These are phyloP conservation scores for Halcyon leucocephala DNA, from an alignment of 2,797 vertebrate species.

Conservation along the genomic window DNA sequence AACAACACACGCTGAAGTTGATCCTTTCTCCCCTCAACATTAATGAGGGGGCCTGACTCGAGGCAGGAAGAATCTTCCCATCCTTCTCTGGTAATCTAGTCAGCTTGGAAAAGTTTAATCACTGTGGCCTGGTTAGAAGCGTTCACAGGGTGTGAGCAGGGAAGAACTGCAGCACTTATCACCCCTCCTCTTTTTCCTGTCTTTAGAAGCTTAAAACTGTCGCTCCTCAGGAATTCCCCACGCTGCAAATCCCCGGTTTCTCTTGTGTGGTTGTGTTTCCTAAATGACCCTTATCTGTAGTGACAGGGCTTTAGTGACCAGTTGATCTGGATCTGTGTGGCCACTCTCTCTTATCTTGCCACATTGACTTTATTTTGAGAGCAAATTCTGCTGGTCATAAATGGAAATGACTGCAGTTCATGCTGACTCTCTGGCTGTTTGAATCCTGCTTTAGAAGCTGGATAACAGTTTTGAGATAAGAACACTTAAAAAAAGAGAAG, in stretches of 20 bases:
- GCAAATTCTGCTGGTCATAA: slow-evolving; percentile 16
- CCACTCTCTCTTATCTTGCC: slow-evolving; percentile 8
- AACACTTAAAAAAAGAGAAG: background rate
- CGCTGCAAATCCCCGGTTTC: background rate
- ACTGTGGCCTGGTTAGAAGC: background rate
- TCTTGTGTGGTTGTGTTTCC: background rate
- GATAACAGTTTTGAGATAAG: slow-evolving; percentile 12
- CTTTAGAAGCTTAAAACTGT: slow-evolving; percentile 18
- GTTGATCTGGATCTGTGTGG: background rate
- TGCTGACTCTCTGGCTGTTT: background rate
- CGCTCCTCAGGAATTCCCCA: slow-evolving; percentile 15
- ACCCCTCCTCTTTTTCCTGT: slow-evolving; percentile 29
- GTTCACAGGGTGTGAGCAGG: background rate
- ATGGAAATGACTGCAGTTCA: slow-evolving; percentile 11
- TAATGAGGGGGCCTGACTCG: background rate
- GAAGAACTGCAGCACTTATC: slow-evolving; percentile 6
- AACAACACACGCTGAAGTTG: background rate
- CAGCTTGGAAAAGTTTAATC: slow-evolving; percentile 32
- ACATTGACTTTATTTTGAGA: slow-evolving; percentile 35
- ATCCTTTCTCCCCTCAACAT: background rate
- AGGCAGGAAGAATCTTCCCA: slow-evolving; percentile 35
- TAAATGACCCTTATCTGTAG: slow-evolving; percentile 9
- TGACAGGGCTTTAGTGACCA: background rate
- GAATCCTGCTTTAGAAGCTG: slow-evolving; percentile 2
- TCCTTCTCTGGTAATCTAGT: slow-evolving; percentile 1